Conservation (phyloP, 2,888 invertebrate species). For the Caenorhabditis sp. region DNA sequence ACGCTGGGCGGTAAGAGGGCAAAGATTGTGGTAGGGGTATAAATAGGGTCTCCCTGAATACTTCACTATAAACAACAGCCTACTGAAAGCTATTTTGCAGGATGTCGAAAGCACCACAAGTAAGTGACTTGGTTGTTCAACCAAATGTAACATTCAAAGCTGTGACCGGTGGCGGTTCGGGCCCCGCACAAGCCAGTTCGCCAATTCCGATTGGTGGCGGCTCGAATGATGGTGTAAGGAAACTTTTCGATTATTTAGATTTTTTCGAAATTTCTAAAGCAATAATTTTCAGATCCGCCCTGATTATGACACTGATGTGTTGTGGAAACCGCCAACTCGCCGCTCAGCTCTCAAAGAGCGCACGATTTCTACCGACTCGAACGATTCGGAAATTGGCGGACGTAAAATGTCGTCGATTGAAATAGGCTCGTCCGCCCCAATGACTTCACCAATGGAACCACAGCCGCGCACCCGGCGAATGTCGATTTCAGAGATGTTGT, state of each 20-base stretch:
- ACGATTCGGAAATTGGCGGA: slow-evolving; percentile 41
- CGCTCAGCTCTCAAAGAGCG: slow-evolving; percentile 33
- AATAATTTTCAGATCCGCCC: slow-evolving; percentile 42
- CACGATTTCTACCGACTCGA: slow-evolving; percentile 52
- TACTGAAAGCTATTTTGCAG: slow-evolving; percentile 34
- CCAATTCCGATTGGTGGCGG: slow-evolving; percentile 31
- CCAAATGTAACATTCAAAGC: slow-evolving; percentile 51
- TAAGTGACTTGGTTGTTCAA: slow-evolving; percentile 56
- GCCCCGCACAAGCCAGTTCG: slow-evolving; percentile 2
- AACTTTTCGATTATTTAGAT: neutral
- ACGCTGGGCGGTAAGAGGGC: slow-evolving; percentile 9
- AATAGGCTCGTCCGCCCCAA: neutral
- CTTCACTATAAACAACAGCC: slow-evolving; percentile 6
- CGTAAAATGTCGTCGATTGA: slow-evolving; percentile 23
- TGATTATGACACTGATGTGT: slow-evolving; percentile 56
- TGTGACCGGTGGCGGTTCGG: slow-evolving; percentile 29
- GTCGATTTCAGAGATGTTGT: slow-evolving; percentile 51
- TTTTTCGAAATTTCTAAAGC: neutral
- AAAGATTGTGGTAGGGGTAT: slow-evolving; percentile 23
- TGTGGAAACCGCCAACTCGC: slow-evolving; percentile 52
- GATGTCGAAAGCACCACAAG: slow-evolving; percentile 60
- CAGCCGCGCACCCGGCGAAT: slow-evolving; percentile 48
- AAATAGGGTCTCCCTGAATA: slow-evolving; percentile 31
- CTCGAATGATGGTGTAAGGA: slow-evolving; percentile 32
- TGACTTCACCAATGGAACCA: slow-evolving; percentile 35